Evolutionary conservation across 1,140 invertebrate genomes (phyloP), one percentile per base, ranked within the genome.

Genomic region (Gryon sp.): DNA sequence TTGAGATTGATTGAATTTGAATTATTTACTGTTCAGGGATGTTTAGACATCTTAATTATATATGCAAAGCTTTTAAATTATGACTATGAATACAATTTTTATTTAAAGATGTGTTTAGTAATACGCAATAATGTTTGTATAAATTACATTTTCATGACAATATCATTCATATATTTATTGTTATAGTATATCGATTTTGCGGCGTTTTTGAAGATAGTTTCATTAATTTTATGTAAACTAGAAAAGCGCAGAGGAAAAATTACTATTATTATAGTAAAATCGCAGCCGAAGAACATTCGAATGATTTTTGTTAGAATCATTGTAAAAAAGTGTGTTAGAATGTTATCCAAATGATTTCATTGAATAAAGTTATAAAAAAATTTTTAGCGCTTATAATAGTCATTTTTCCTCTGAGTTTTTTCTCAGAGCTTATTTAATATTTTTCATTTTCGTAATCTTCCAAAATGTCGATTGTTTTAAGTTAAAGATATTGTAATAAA

Each of bases 231-330:
- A 48, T 24, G 0, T 32, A 41, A 22, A 9, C 14, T 14, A 36
- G 40, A 34, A 26, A 55, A 53, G 4, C 50, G 1, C 18, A 36
- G 62, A 66, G 62, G 62, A 55, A 66, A 66, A 66, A 66, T 66
- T 66, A 66, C 62, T 66, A 55, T 52, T 63, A 30, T 41, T 43
- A 52, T 65, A 65, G 46, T 65, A 52, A 50, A 28, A 7, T 28
- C n/a, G n/a, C n/a, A n/a, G n/a, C n/a, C n/a, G n/a, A 9, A 3
- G 26, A 2, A 28, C 8, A 28, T 28, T 28, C n/a, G 2, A 28
- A 28, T 28, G 2, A 3, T 28, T n/a, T 28, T 28, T 1, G 7
- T 28, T 28, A 2, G 8, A 28, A 28, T 28, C 1, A 28, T 2
- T 28, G 7, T 28, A 28, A 28, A 2, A 28, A 1, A 28, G n/a